Conservation (phyloP, 2,888 invertebrate genomes). For the Hirtodrosophila duncani region DNA sequence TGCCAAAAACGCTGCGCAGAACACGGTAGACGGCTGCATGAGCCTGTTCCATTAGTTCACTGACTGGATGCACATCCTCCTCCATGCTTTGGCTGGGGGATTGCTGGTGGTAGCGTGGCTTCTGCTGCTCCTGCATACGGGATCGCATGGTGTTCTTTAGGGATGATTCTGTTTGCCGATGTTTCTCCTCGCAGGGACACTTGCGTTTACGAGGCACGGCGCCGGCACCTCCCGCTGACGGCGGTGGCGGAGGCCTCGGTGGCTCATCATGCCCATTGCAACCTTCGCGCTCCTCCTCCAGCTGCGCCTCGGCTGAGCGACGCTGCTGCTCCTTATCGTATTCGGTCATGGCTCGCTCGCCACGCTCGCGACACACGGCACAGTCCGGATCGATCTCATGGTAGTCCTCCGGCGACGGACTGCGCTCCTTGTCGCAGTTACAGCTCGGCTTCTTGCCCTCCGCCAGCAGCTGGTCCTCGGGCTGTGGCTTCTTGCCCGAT, state of each 20-base stretch:
- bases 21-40: slow-evolving; percentile 47
- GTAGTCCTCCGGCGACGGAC: neutral
- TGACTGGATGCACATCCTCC: slow-evolving; percentile 30
- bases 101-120: neutral
- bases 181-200: slow-evolving; percentile 48
- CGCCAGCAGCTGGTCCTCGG: slow-evolving; percentile 1
- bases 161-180: slow-evolving; percentile 2
- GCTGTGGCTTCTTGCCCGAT: slow-evolving; percentile 12
- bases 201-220: slow-evolving; percentile 11
- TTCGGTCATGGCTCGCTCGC: slow-evolving; percentile 30
- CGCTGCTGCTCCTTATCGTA: slow-evolving; percentile 32
- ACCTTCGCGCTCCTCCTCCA: neutral
- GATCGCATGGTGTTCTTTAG: slow-evolving; percentile 6
- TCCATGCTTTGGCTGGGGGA: neutral
- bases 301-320: neutral
- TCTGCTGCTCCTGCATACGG: neutral
- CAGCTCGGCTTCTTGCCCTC: slow-evolving; percentile 19
- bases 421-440: slow-evolving; percentile 22
- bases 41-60: slow-evolving; percentile 39
- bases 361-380: slow-evolving; percentile 39
- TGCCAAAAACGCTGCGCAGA: slow-evolving; percentile 31
- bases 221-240: slow-evolving; percentile 1
- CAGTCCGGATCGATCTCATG: slow-evolving; percentile 35
- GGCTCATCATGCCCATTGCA: slow-evolving; percentile 28
- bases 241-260: slow-evolving; percentile 27